Evolutionary conservation across 2,888 invertebrate species (phyloP).

Genomic region (Nemotelus nigrinus): DNA sequence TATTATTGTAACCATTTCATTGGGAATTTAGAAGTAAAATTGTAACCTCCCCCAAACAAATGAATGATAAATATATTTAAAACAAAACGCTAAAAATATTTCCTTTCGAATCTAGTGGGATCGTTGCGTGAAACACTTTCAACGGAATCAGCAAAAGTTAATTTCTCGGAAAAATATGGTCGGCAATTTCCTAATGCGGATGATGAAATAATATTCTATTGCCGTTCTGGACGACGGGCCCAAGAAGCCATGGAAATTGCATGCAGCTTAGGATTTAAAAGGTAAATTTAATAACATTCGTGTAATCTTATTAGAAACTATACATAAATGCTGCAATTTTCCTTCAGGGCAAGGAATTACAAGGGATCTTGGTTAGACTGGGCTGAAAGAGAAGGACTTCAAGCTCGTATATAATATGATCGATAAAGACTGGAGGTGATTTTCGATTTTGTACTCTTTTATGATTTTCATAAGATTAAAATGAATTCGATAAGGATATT

Average conservation of each 20-base stretch:
- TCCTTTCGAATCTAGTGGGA: background rate
- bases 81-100: too few relatives aligned
- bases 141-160: constrained; percentile 55
- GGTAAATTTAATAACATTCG: constrained; percentile 64
- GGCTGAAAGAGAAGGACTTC: constrained; percentile 59
- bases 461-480: too few relatives aligned
- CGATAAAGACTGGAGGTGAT: background rate
- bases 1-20: too few relatives aligned
- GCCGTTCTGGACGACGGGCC: constrained; percentile 72
- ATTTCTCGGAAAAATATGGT: constrained; percentile 68
- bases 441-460: too few relatives aligned
- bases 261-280: constrained; percentile 69
- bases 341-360: constrained; percentile 58
- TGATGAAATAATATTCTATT: constrained; percentile 71
- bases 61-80: too few relatives aligned
- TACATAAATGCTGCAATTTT: background rate
- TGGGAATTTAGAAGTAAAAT: too few relatives aligned
- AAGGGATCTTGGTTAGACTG: constrained; percentile 62
- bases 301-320: background rate
- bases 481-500: too few relatives aligned
- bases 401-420: constrained; percentile 3
- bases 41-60: too few relatives aligned
- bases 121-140: constrained; percentile 29
- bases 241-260: constrained; percentile 70
- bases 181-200: constrained; percentile 68